Conservation (phyloP, 2,888 invertebrate species). For the Drosophila greeni region DNA sequence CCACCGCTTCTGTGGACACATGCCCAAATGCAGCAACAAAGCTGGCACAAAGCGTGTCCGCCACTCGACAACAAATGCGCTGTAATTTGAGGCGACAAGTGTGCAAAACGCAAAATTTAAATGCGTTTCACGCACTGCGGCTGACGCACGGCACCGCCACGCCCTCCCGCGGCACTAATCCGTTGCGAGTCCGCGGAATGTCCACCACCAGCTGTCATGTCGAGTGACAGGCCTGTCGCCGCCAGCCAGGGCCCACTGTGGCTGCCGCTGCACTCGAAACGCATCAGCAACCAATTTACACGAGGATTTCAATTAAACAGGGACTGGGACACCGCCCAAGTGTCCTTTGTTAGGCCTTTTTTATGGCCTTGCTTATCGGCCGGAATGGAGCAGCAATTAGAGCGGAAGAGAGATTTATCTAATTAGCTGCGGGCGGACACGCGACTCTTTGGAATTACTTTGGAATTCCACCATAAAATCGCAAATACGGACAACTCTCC, state of each 20-base stretch:
- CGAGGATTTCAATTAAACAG: conserved; percentile 63
- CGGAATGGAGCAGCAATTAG: conserved; percentile 50
- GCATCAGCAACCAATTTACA: conserved; percentile 9
- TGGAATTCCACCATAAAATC: conserved; percentile 4
- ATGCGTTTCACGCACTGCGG: conserved; percentile 67
- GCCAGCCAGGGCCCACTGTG: conserved; percentile 19
- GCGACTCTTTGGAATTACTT: neutral
- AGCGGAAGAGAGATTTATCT: conserved; percentile 27
- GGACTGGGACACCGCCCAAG: conserved; percentile 6
- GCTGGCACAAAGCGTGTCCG: conserved; percentile 35
- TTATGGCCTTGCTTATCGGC: conserved; percentile 45
- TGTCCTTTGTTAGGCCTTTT: conserved; percentile 51
- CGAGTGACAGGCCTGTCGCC: conserved; percentile 44
- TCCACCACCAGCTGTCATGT: conserved; percentile 44
- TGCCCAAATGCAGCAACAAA: conserved; percentile 19
- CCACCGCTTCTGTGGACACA: conserved; percentile 4
- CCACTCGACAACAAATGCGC: conserved; percentile 48
- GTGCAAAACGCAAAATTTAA: conserved; percentile 62
- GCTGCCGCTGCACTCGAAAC: conserved; percentile 5
- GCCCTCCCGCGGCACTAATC: conserved; percentile 1
- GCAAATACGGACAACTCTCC: conserved; percentile 4
- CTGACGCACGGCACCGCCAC: conserved; percentile 41
- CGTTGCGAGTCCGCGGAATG: conserved; percentile 25
- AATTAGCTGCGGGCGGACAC: conserved; percentile 19
- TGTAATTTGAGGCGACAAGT: conserved; percentile 66